These are phyloP conservation scores for Catamblyrhynchus diadema DNA, from an alignment of 2,797 vertebrate genomes.

Conservation along the genomic window DNA sequence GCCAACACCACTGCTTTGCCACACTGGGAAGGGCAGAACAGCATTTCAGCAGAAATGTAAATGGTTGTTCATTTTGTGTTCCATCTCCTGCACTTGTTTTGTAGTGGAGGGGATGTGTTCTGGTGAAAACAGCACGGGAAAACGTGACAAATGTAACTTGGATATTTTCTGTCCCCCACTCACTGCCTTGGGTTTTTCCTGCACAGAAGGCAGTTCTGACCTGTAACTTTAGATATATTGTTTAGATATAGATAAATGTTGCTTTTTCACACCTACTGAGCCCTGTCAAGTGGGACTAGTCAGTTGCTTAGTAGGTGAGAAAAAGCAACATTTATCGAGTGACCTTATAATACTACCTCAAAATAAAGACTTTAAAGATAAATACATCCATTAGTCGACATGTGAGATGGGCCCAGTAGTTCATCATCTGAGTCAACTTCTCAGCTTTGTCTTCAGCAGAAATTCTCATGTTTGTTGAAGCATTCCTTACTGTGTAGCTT, in stretches of 20 bases:
- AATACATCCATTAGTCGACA: not conserved
- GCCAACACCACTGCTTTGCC: not conserved
- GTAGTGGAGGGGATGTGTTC: accelerated
- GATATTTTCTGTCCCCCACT: not conserved
- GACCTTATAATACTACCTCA: not conserved
- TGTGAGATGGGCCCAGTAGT: not conserved
- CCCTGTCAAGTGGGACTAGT: not conserved
- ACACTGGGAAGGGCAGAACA: not conserved
- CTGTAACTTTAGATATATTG: not conserved
- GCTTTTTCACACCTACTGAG: not conserved
- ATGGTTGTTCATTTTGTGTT: not conserved
- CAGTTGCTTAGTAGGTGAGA: not conserved
- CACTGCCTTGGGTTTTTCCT: not conserved
- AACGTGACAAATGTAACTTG: not conserved
- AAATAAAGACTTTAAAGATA: not conserved
- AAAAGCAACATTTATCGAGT: not conserved
- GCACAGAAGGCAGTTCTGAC: not conserved
- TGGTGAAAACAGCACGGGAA: not conserved
- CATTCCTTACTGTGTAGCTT: not conserved
- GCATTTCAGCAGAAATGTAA: not conserved
- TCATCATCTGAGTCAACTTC: not conserved
- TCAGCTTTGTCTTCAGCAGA: not conserved
- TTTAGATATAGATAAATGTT: not conserved
- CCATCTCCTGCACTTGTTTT: not conserved
- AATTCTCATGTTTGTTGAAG: not conserved